These are phyloP conservation scores for Agrochola lota DNA, from an alignment of 2,888 invertebrate species.

Conservation along the genomic window DNA sequence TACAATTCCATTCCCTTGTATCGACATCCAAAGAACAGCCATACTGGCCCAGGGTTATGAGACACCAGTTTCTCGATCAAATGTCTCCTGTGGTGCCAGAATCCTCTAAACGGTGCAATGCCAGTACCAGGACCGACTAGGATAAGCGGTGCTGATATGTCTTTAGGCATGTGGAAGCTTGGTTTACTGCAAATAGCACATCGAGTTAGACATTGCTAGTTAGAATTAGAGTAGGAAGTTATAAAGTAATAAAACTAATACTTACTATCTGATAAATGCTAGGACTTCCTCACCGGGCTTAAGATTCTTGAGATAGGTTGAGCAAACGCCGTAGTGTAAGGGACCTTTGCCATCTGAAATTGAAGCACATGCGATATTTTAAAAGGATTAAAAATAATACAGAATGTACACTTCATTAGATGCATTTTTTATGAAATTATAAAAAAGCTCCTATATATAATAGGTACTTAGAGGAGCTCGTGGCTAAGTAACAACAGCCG, in stretches of 20 bases:
- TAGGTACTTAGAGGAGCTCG: no score
- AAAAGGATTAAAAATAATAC: background rate
- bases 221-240: background rate
- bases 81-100: constrained; percentile 95
- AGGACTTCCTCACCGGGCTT: constrained; percentile 92
- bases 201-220: constrained; percentile 33
- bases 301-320: constrained; percentile 95
- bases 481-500: no score
- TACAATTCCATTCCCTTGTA: constrained; percentile 95
- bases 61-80: constrained; percentile 71
- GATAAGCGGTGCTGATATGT: constrained; percentile 94
- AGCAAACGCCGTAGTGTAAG: constrained; percentile 97
- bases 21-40: constrained; percentile 97
- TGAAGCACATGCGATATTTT: background rate
- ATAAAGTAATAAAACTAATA: background rate
- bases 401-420: background rate
- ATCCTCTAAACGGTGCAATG: constrained; percentile 98
- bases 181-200: constrained; percentile 92
- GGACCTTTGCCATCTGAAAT: constrained; percentile 94
- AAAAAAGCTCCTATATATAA: no score
- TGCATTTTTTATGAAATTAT: background rate
- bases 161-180: constrained; percentile 95
- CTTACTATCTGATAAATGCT: constrained; percentile 95
- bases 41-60: constrained; percentile 88
- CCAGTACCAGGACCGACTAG: constrained; percentile 98